Conservation (phyloP, 37 sponge, comb jelly and placozoan species). For the Ianthella basta region DNA sequence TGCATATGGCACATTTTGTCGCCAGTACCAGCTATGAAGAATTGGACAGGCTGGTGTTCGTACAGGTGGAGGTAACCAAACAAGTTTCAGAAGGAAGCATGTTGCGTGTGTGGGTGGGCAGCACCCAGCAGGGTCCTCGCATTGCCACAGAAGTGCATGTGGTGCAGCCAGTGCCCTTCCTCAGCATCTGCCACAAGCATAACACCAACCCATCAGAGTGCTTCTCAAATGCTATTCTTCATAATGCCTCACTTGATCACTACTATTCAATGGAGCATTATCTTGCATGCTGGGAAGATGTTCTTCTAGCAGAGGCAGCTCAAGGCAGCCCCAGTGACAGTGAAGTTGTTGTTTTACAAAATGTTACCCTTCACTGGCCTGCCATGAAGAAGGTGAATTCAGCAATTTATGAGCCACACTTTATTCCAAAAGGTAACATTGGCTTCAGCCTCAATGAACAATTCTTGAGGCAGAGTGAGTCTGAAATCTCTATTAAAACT, state of each 20-base stretch:
- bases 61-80: constrained; percentile 1
- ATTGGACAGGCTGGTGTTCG: not conserved
- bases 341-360: constrained; percentile 1
- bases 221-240: constrained; percentile 49
- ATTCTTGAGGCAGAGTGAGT: not conserved
- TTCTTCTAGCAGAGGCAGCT: constrained; percentile 71
- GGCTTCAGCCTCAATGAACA: constrained; percentile 13
- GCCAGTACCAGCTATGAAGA: too few species aligned
- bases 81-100: not conserved
- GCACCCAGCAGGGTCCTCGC: constrained; percentile 28
- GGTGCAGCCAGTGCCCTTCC: constrained; percentile 49
- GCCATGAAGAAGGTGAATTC: constrained; percentile 17
- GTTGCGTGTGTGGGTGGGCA: constrained; percentile 51
- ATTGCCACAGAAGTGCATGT: constrained; percentile 50
- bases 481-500: not conserved
- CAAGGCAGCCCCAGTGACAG: constrained; percentile 35
- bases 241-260: constrained; percentile 41
- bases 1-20: too few species aligned
- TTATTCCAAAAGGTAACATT: not conserved
- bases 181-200: constrained; percentile 66
- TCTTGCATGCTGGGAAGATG: constrained; percentile 55
- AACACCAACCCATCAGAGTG: constrained; percentile 65
- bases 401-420: constrained; percentile 4
- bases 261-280: constrained; percentile 52
- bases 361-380: constrained; percentile 66